These are phyloP conservation scores for Bagarius yarrelli DNA, from an alignment of 2,113 vertebrate species.

Conservation along the genomic window DNA sequence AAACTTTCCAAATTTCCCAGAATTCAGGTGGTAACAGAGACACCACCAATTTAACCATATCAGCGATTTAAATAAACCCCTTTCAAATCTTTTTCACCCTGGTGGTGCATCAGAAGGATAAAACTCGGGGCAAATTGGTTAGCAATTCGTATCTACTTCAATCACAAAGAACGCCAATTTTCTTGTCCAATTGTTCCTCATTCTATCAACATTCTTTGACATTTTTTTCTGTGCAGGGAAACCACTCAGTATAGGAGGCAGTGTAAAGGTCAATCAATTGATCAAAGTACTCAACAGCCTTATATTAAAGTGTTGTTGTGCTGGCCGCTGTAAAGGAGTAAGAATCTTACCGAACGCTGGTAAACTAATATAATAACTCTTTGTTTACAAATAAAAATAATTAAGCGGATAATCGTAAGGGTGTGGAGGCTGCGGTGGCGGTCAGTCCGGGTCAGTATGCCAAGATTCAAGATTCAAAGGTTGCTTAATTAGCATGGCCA, in stretches of 20 bases:
- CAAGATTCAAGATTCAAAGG: too few species aligned
- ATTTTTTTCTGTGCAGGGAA: neutral
- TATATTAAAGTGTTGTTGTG: neutral
- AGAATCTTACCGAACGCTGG: neutral
- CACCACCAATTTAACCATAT: too few species aligned
- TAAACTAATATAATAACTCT: neutral
- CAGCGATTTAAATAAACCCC: too few species aligned
- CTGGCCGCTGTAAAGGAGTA: neutral
- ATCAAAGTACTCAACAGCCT: neutral
- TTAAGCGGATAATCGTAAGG: too few species aligned
- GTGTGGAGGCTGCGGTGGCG: too few species aligned
- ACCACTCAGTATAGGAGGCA: neutral
- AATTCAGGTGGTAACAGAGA: too few species aligned
- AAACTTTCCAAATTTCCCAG: too few species aligned
- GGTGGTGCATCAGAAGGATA: too few species aligned
- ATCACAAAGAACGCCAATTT: neutral
- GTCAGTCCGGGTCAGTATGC: too few species aligned
- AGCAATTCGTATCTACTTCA: neutral
- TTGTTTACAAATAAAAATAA: too few species aligned
- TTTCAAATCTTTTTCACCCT: too few species aligned
- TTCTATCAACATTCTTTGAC: neutral
- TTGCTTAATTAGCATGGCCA: too few species aligned
- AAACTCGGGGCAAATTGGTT: neutral
- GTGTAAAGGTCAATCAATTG: neutral
- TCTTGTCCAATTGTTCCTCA: neutral